Evolutionary conservation across 2,888 invertebrate genomes (phyloP), one percentile per base, ranked within the genome.

Genomic region (Ectropis crepuscularia): DNA sequence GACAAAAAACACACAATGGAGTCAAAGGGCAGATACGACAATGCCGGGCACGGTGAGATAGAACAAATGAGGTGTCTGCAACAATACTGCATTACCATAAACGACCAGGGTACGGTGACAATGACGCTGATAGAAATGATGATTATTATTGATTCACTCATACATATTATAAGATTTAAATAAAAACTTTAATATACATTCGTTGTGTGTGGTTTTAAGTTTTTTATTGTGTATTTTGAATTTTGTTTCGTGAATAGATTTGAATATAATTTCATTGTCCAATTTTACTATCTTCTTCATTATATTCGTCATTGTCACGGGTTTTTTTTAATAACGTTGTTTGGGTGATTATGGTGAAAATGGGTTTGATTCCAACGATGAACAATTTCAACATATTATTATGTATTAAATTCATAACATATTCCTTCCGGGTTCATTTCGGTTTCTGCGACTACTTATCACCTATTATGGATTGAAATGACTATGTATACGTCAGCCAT

Each of bases 1-100:
- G 80, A 90, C 87, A 92, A 92, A 91, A 92, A 92, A 90, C 83
- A 87, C 76, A 92, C 92, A 92, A 92, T 92, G 67, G 89, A 90
- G 92, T 90, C 92, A 92, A 90, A 92, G 92, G 90, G 87, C 88
- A 90, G 65, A 76, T 79, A 86, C 87, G 88, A 92, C 92, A 92
- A 91, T 89, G 81, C 73, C 71, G 73, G 74, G 79, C 79, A 73
- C 73, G 74, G 73, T 74, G 69, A 82, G 88, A 88, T 88, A 88
- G 88, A 88, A 91, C 90, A 91, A 91, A 91, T 87, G 89, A 88
- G 82, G 83, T 80, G 80, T 78, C 82, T 81, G 74, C 82, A 86
- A 92, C 92, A 93, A 93, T 92, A 82, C 82, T 48, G 61, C 82
- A 93, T 93, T 93, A 86, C 76, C 93, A 93, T 93, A 92, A 87